phyloP scores from a whole-genome alignment of 2,113 vertebrate species.

The Seriola aureovittata region DNA sequence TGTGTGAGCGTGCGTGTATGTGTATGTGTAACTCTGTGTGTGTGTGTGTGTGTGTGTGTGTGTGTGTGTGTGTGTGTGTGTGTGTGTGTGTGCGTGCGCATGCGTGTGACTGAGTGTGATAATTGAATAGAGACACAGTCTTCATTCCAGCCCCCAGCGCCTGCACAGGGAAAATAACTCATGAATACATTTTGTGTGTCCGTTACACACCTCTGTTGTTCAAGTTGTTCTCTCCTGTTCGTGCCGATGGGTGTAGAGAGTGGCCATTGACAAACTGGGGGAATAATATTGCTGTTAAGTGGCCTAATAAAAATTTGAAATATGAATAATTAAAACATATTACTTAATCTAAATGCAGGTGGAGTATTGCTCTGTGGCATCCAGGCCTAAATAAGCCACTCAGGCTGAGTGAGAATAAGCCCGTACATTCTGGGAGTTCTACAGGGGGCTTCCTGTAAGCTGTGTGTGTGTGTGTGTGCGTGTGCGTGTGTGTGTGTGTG shows the following conservation, averaged over 20 bases:
- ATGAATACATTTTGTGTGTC: conserved; percentile 76
- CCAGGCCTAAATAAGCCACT: conserved; percentile 50
- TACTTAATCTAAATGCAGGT: conserved; percentile 70
- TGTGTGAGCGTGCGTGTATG: conserved; percentile 36
- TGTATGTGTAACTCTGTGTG: conserved; percentile 22
- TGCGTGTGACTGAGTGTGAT: conserved; percentile 61
- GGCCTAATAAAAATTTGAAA: conserved; percentile 66
- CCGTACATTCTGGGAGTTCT: conserved; percentile 14
- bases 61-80: conserved; percentile 45
- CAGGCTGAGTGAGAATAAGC: conserved; percentile 21
- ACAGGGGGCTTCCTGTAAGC: conserved; percentile 18
- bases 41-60: conserved; percentile 19
- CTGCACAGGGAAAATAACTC: conserved; percentile 64
- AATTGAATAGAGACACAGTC: conserved; percentile 83
- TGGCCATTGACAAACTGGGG: conserved; percentile 60
- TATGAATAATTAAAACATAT: conserved; percentile 82
- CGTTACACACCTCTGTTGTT: conserved; percentile 66
- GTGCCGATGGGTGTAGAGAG: conserved; percentile 36
- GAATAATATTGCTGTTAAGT: conserved; percentile 73
- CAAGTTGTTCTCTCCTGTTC: conserved; percentile 51
- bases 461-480: conserved; percentile 13
- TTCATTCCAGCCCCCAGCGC: conserved; percentile 70
- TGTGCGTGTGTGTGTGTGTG: neutral
- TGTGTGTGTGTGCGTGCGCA: conserved; percentile 22
- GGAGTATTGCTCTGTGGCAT: conserved; percentile 26